Percentiles rank a stretch among this genome's conserved stretches.
Evolutionary conservation across 1,140 invertebrate genomes (phyloP).

Genomic region (Bicyclus anynana): DNA sequence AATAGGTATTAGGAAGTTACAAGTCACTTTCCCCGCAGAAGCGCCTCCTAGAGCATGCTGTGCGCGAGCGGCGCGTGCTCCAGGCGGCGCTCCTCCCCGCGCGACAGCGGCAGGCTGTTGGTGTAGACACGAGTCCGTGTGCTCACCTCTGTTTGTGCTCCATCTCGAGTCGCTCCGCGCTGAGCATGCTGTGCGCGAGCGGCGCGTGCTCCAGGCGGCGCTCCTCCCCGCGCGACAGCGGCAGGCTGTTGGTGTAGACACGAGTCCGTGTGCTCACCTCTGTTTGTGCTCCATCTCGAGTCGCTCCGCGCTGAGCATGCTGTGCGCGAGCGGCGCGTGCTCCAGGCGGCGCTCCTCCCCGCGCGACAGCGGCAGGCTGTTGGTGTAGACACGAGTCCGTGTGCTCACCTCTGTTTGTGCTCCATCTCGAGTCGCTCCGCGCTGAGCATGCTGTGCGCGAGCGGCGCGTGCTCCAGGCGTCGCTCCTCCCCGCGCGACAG

Average conservation of each 20-base stretch:
- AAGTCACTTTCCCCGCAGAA: too few species aligned
- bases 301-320: constrained; percentile 56
- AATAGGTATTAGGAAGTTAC: too few species aligned
- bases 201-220: constrained; percentile 12
- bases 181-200: constrained; percentile 51
- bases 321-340: constrained; percentile 29
- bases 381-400: too few species aligned
- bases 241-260: too few species aligned
- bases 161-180: constrained; percentile 58
- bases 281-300: constrained; percentile 68
- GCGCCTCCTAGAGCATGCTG: constrained; percentile 56
- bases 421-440: constrained; percentile 62
- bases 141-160: constrained; percentile 65
- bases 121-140: too few species aligned
- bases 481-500: constrained; percentile 32
- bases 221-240: constrained; percentile 33
- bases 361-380: constrained; percentile 40
- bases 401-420: constrained; percentile 63
- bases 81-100: constrained; percentile 27
- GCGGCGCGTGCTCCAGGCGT: constrained; percentile 5
- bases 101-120: constrained; percentile 41
- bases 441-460: constrained; percentile 51
- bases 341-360: constrained; percentile 25
- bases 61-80: constrained; percentile 25
- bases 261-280: too few species aligned